A percentile compares a stretch with the other conserved stretches of the same genome.
phyloP scores from a whole-genome alignment of 2,113 vertebrate species.

The Origma solitaria region DNA sequence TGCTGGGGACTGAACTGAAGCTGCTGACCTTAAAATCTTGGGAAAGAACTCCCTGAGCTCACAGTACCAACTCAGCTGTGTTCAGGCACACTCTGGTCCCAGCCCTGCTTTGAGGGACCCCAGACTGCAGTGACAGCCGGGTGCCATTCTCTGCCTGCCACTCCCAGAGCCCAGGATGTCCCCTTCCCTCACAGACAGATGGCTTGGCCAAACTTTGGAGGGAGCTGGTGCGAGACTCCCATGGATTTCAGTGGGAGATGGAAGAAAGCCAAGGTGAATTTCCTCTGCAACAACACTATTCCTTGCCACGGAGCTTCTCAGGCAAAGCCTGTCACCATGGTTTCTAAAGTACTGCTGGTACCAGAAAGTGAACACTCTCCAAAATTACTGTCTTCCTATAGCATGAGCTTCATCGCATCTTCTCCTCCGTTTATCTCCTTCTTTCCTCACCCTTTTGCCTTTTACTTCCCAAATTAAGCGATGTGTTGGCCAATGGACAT shows the following conservation, averaged over 20 bases:
- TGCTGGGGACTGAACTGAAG: neutral
- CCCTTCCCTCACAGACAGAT: neutral
- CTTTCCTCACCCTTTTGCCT: neutral
- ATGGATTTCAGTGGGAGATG: neutral
- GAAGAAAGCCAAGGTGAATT: neutral
- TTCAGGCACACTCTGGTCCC: neutral
- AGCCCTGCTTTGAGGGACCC: neutral
- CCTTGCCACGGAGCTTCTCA: neutral
- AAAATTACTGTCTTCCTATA: neutral
- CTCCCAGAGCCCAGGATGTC: neutral
- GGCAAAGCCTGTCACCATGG: slow-evolving; percentile 41
- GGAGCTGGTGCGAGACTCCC: rapidly evolving
- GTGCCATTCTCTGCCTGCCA: neutral
- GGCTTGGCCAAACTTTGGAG: neutral
- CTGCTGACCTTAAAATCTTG: neutral
- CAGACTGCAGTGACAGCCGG: neutral
- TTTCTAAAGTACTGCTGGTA: slow-evolving; percentile 20
- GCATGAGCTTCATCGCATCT: neutral
- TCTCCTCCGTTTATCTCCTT: neutral
- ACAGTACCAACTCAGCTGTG: neutral
- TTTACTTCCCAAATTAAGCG: neutral
- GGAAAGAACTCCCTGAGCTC: neutral
- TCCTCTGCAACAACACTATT: neutral
- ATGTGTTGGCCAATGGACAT: rapidly evolving
- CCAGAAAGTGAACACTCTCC: neutral